A percentile compares a stretch with the other conserved stretches of the same genome.
These are phyloP conservation scores for Agrilus planipennis DNA, from an alignment of 1,140 invertebrate species.

Conservation along the genomic window DNA sequence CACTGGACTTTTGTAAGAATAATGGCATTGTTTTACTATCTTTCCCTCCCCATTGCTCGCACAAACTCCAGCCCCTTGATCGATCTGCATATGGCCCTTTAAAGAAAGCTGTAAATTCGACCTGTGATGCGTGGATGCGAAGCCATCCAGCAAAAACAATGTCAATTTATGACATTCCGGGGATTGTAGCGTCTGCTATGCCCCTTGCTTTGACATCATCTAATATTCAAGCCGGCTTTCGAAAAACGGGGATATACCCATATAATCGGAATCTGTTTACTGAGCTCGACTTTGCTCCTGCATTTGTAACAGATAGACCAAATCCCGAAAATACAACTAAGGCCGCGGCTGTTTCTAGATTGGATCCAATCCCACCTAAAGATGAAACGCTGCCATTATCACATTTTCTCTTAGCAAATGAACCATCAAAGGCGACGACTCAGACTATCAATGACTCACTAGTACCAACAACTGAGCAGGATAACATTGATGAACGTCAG, in stretches of 20 bases:
- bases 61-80: constrained; percentile 33
- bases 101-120: constrained; percentile 28
- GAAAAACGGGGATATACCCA: constrained; percentile 15
- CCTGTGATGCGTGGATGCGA: constrained; percentile 33
- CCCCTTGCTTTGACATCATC: constrained; percentile 29
- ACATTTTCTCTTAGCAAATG: no score
- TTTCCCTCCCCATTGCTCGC: constrained; percentile 19
- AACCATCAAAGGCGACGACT: no score
- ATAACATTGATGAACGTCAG: no score
- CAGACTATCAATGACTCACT: no score
- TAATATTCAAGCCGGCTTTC: constrained; percentile 23
- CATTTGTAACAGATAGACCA: constrained; percentile 29
- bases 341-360: no score
- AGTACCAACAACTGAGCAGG: no score
- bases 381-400: no score
- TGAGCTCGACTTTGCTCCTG: constrained; percentile 21
- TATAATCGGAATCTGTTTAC: constrained; percentile 27
- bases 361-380: no score
- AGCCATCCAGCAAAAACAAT: constrained; percentile 36
- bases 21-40: constrained; percentile 29
- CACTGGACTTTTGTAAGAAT: constrained; percentile 21
- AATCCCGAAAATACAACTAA: no score
- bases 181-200: constrained; percentile 32
- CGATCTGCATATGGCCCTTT: constrained; percentile 32
- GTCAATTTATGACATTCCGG: constrained; percentile 35